Evolutionary conservation across 2,113 vertebrate genomes (phyloP), one percentile per base, ranked within the genome.

Genomic region (Piaya cayana): DNA sequence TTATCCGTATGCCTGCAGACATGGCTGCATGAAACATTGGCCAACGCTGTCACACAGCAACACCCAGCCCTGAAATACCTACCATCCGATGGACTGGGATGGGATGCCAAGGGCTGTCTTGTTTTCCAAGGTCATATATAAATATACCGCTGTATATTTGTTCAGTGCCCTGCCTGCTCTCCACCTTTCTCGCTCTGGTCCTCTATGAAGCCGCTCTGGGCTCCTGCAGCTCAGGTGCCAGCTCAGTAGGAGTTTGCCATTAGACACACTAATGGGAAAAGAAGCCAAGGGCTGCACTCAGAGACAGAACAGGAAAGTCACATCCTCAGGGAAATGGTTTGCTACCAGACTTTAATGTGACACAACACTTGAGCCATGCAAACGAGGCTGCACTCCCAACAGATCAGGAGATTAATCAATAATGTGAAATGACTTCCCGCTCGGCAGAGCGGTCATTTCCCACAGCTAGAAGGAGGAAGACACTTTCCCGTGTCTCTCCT

Each of bases 81-180:
- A 23, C 62, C 34, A 43, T 12, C 65, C 42, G 53, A 85, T 27
- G 82, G 76, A 32, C 63, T 27, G 45, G 1, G 3, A 21, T 2
- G 70, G 75, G 65, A 55, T 79, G 70, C 42, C 91, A 95, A 84
- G 55, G 36, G 18, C 63, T 82, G 65, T 49, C 93, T 53, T 92
- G 9, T 78, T 86, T 76, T 62, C 74, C 93, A 95, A 93, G 91
- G 93, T 89, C 91, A 88, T 30, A 12, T n/a, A 91, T 69, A 92
- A 90, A 92, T 83, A 93, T 7, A 72, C 27, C 8, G 5, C 0
- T 15, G 23, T n/a, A 3, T 32, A 11, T 63, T 32, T 60, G 63
- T 12, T 15, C 55, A 70, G 43, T 15, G 80, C 16, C 43, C 12
- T 8, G 63, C 29, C 81, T 81, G 43, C 52, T 60, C 58, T 72